Base-by-base conservation (phyloP, 2,797 vertebrate species). In the Acrocephalus scirpaceus region DNA sequence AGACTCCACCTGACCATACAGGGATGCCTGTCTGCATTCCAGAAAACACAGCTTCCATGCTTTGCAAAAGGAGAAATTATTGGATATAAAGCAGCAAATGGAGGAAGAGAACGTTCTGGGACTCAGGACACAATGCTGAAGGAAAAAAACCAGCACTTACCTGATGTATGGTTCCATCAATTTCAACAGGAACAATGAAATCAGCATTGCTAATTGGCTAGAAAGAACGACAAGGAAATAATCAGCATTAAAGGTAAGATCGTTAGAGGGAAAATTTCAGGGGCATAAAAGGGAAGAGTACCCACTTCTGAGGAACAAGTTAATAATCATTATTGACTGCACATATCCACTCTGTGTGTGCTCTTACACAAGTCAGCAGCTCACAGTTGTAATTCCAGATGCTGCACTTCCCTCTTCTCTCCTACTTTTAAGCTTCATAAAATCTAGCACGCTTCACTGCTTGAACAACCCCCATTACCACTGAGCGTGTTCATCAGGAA, bases 161-260 rank as follows among this genome's bases (percentile, higher is more conserved):
- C 99, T 99, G 99, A 98, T 99, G 99, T 98, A 99, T 98, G 54
- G 99, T 99, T 97, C 99, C 99, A 98, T 99, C 99, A 73, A 99
- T 99, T 98, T 99, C 99, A 97, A 99, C 99, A 6, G 99, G 99
- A 97, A 99, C 99, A 62, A 99, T 99, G 97, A 99, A 99, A 97
- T 99, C 99, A 86, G 99, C 99, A 70, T 99, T 99, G 97, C 98
- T 99, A 98, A 99, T 99, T 88, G 99, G 99, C 99, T 99, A 87
- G 77, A 93, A 92, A 96, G 91, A 97, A 97, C 1, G 56, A 97
- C 58, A 94, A 96, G 87, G 92, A 97, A 97, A 96, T 73, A 88
- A 96, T 89, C 81, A 97, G 34, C 73, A 56, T 21, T 34, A 85
- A 89, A 94, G 77, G n/a, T 56, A 72, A 17, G 4, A 47, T 27